A percentile compares a stretch with the other conserved stretches of the same genome.
phyloP scores from a whole-genome alignment of 2,113 vertebrate species.

The Pampusana beccarii region DNA sequence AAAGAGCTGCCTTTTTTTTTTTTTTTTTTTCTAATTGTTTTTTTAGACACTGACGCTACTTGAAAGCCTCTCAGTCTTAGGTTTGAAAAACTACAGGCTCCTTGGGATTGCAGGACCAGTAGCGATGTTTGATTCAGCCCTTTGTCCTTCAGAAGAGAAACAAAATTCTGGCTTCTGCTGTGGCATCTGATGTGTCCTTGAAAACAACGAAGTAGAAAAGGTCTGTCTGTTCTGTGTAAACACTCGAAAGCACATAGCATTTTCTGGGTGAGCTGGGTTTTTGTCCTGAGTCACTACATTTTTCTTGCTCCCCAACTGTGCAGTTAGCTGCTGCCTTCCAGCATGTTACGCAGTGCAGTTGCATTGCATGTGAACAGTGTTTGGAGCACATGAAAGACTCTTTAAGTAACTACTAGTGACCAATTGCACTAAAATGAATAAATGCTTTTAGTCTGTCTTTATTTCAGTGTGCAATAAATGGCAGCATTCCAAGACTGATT shows the following conservation, averaged over 20 bases:
- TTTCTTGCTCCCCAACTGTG: neutral
- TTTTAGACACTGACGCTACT: neutral
- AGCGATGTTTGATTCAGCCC: neutral
- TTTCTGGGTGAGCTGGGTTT: slow-evolving; percentile 6
- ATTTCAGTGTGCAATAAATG: neutral
- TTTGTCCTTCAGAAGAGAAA: neutral
- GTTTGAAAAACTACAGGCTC: neutral
- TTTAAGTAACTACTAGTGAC: neutral
- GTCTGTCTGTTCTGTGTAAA: neutral
- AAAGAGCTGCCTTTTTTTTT: neutral
- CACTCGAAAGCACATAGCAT: neutral
- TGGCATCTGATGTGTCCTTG: neutral
- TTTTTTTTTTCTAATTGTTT: too few species aligned
- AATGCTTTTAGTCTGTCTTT: neutral
- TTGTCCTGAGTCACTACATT: neutral
- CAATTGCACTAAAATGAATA: neutral
- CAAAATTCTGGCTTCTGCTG: neutral
- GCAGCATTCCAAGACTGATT: neutral
- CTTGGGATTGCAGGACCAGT: neutral
- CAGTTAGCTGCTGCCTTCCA: neutral
- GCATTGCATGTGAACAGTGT: neutral
- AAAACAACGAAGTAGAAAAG: neutral
- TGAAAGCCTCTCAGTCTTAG: neutral
- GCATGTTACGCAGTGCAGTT: neutral
- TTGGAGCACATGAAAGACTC: neutral